phyloP scores from a whole-genome alignment of 2,113 vertebrate genomes.

The Camelus bactrianus region DNA sequence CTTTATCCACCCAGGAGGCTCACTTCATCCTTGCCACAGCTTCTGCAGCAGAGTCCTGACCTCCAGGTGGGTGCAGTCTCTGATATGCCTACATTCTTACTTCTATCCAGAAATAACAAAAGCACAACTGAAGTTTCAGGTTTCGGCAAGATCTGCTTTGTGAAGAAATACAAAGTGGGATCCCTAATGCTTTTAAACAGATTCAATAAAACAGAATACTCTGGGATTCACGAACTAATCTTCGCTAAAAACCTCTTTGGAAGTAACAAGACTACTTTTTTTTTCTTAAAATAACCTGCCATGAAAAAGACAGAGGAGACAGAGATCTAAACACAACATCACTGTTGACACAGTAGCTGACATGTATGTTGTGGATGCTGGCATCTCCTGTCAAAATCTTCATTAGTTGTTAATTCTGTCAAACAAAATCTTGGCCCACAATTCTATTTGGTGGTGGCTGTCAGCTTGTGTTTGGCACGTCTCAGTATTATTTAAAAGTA shows the following conservation, averaged over 20 bases:
- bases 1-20: not conserved
- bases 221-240: not conserved
- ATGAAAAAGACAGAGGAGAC: not conserved
- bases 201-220: not conserved
- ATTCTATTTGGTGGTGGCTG: slow-evolving; percentile 73
- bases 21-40: too few species aligned
- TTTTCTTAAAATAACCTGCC: slow-evolving; percentile 28
- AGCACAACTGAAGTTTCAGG: not conserved
- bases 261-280: not conserved
- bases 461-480: slow-evolving; percentile 72
- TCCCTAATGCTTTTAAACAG: not conserved
- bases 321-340: not conserved
- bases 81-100: not conserved
- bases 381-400: slow-evolving; percentile 67
- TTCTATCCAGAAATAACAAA: not conserved
- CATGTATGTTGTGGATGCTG: not conserved
- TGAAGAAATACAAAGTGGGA: not conserved
- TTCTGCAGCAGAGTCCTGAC: not conserved
- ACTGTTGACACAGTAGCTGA: not conserved
- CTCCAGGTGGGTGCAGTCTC: not conserved
- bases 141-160: not conserved
- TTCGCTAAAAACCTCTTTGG: not conserved
- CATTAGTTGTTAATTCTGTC: slow-evolving; percentile 75
- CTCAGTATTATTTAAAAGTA: slow-evolving; percentile 81
- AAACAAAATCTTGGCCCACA: slow-evolving; percentile 60